Conservation (phyloP, 1,140 invertebrate species). For the Drosophila prosaltans region DNA sequence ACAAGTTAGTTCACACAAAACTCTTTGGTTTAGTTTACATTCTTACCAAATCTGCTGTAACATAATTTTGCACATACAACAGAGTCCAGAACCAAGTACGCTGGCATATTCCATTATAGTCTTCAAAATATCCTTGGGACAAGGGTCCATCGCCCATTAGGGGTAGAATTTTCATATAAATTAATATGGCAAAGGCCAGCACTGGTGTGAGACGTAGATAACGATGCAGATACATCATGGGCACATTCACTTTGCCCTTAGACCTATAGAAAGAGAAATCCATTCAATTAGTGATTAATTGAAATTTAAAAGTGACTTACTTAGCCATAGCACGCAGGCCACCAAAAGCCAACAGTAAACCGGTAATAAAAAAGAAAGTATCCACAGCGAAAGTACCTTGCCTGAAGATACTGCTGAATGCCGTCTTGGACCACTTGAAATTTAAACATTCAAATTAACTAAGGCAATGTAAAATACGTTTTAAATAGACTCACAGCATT, state of each 20-base stretch:
- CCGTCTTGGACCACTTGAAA: background rate
- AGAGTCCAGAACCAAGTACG: constrained; percentile 3
- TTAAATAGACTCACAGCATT: background rate
- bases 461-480: background rate
- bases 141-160: background rate
- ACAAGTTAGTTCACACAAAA: too few species aligned
- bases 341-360: background rate
- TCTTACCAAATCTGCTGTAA: constrained; percentile 26
- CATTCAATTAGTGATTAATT: background rate
- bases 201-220: constrained; percentile 1
- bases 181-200: background rate
- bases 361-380: constrained; percentile 1
- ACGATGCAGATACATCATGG: constrained; percentile 1
- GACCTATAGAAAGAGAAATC: background rate
- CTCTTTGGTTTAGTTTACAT: too few species aligned
- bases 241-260: background rate
- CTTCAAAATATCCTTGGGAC: background rate
- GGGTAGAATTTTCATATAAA: constrained; percentile 1
- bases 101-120: background rate
- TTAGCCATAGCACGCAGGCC: background rate
- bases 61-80: constrained; percentile 57
- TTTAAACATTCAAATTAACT: background rate
- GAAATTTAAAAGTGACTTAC: background rate
- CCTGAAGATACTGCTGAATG: background rate
- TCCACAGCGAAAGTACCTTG: background rate